phyloP scores from a whole-genome alignment of 2,888 invertebrate species.

The Allygus modestus region DNA sequence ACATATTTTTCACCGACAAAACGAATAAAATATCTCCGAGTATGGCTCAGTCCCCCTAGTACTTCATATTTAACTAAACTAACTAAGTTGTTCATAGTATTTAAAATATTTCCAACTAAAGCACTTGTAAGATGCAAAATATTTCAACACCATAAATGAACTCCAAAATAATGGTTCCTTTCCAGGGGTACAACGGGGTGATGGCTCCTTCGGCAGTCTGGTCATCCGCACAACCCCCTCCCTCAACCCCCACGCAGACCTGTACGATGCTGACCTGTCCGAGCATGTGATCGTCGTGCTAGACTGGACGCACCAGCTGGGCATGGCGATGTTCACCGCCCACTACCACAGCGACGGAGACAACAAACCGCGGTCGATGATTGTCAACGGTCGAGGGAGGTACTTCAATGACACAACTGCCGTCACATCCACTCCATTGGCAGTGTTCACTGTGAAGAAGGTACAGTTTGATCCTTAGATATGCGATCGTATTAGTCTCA shows the following conservation, averaged over 20 bases:
- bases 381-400: constrained; percentile 89
- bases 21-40: no score
- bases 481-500: no score
- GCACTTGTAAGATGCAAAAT: no score
- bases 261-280: constrained; percentile 89
- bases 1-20: no score
- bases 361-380: constrained; percentile 88
- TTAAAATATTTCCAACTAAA: no score
- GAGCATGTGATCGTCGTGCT: constrained; percentile 86
- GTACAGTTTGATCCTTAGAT: constrained; percentile 74
- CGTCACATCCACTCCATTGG: constrained; percentile 78
- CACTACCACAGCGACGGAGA: constrained; percentile 91
- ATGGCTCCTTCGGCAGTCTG: constrained; percentile 89
- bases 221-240: constrained; percentile 84
- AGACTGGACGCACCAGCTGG: constrained; percentile 89
- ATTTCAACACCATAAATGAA: no score
- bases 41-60: no score
- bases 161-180: no score
- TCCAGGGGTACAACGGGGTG: constrained; percentile 89
- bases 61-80: no score
- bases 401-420: constrained; percentile 74
- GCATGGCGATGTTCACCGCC: constrained; percentile 86
- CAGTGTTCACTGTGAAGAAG: constrained; percentile 82
- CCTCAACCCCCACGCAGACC: constrained; percentile 77
- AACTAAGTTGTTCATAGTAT: no score